Percentiles rank a stretch among this genome's conserved stretches.
Evolutionary conservation across 1,140 invertebrate species (phyloP).

Genomic region (Zaprionus inermis): DNA sequence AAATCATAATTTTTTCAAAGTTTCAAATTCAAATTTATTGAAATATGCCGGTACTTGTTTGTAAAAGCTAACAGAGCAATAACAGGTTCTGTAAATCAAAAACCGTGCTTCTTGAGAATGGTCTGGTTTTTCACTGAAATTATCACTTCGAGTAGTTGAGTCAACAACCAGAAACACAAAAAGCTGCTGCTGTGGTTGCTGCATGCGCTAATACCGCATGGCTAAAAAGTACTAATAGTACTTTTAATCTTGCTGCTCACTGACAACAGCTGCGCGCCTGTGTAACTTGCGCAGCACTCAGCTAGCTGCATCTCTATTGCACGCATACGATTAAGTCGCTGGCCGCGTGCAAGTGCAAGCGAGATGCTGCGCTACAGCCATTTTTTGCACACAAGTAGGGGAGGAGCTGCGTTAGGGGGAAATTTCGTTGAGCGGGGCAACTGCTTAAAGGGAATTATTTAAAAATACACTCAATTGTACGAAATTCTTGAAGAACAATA

Average conservation of each 20-base stretch:
- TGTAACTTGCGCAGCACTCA: neutral
- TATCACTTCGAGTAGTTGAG: conserved; percentile 13
- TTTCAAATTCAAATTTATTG: neutral
- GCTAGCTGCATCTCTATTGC: conserved; percentile 28
- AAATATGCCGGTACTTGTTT: too few species aligned
- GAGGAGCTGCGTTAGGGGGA: conserved; percentile 38
- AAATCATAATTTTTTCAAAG: too few species aligned
- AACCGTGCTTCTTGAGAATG: too few species aligned
- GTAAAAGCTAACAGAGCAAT: too few species aligned
- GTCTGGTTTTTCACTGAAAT: neutral
- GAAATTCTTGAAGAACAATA: neutral
- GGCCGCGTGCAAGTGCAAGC: conserved; percentile 8
- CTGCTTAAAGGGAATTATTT: conserved; percentile 14
- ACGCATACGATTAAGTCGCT: neutral
- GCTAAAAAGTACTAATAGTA: conserved; percentile 4
- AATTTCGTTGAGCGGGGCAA: conserved; percentile 7
- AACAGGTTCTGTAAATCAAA: too few species aligned
- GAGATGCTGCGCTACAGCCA: conserved; percentile 47
- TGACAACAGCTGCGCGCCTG: conserved; percentile 19
- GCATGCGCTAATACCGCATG: neutral
- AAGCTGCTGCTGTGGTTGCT: conserved; percentile 4
- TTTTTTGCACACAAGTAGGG: conserved; percentile 56
- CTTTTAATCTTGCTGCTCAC: neutral
- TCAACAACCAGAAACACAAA: neutral
- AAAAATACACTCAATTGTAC: neutral